Evolutionary conservation across 2,797 vertebrate genomes (phyloP).

Genomic region (Mus spretus): DNA sequence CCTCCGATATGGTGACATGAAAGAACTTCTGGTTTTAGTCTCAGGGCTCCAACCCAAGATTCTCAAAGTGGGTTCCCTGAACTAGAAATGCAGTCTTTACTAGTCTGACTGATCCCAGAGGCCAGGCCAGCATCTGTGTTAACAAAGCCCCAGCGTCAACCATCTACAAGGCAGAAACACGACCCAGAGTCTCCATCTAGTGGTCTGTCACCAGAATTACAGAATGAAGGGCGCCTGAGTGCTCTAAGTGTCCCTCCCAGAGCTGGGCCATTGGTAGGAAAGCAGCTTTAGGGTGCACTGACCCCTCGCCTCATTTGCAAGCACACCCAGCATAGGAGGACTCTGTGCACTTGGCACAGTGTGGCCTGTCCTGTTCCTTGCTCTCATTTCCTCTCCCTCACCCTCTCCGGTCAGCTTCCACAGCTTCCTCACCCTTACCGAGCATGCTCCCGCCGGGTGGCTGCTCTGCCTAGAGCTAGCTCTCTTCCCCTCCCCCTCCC

Average conservation of each 20-base stretch:
- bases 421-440: neutral
- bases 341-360: neutral
- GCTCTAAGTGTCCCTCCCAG: neutral
- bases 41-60: neutral
- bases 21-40: neutral
- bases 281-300: neutral
- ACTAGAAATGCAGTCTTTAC: slow-evolving; percentile 15
- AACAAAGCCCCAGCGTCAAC: neutral
- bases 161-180: neutral
- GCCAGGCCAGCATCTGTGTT: neutral
- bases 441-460: neutral
- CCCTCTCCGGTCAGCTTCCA: neutral
- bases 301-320: neutral
- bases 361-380: neutral
- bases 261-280: neutral
- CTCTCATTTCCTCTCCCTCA: neutral
- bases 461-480: neutral
- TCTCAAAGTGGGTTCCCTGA: neutral
- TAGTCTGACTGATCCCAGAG: neutral
- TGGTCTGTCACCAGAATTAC: neutral
- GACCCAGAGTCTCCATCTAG: slow-evolving; percentile 69
- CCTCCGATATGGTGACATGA: neutral
- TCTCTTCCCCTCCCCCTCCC: too few relatives aligned
- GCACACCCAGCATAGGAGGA: neutral
- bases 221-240: neutral